These are phyloP conservation scores for Drosophila anomelani DNA, from an alignment of 2,888 invertebrate species.

Conservation along the genomic window DNA sequence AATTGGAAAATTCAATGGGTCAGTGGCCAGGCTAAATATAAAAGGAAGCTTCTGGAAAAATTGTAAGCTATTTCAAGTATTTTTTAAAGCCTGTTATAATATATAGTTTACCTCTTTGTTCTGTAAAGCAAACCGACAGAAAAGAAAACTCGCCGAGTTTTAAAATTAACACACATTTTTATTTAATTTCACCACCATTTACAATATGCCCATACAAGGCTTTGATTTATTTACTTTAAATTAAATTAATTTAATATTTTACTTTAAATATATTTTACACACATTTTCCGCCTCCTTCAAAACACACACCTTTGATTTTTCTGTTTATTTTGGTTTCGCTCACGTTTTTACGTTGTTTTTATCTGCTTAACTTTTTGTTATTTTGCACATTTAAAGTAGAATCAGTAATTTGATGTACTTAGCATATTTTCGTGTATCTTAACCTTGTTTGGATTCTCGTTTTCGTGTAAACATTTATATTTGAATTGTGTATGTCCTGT, in stretches of 20 bases:
- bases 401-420: constrained; percentile 43
- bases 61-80: too few relatives aligned
- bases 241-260: constrained; percentile 54
- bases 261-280: constrained; percentile 71
- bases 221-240: constrained; percentile 55
- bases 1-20: constrained; percentile 45
- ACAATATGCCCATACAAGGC: constrained; percentile 69
- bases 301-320: constrained; percentile 57
- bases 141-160: neutral
- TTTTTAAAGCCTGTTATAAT: too few relatives aligned
- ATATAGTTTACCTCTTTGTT: too few relatives aligned
- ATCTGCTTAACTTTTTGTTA: constrained; percentile 19
- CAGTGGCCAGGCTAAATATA: constrained; percentile 23
- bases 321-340: constrained; percentile 6
- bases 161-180: constrained; percentile 71
- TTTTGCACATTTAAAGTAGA: constrained; percentile 57
- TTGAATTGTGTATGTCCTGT: constrained; percentile 35
- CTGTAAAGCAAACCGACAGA: too few relatives aligned
- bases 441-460: neutral
- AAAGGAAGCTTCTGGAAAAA: neutral
- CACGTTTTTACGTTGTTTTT: neutral
- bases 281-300: constrained; percentile 34
- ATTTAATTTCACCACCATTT: constrained; percentile 73
- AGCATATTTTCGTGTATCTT: constrained; percentile 18
- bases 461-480: constrained; percentile 56